Base-by-base conservation (phyloP, 1,140 invertebrate genomes). In the Hypothenemus hampei region DNA sequence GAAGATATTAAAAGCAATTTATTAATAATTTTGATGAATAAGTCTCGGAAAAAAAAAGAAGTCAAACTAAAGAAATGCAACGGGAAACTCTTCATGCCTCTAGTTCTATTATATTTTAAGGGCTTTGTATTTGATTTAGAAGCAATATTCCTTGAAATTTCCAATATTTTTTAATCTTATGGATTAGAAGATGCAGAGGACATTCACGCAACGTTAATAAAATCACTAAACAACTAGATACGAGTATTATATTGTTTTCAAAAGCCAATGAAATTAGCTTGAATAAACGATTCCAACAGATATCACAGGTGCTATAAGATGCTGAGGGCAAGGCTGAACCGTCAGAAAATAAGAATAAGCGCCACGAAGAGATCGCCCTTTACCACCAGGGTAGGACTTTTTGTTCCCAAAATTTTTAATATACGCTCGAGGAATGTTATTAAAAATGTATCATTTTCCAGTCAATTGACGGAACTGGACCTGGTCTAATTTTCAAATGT, bases 311-410 rank as follows among this genome's bases (percentile, higher is more conserved):
- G 53, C 45, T 49, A 48, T 36, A 49, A 56, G 45, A 45, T 24
- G 53, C 53, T 56, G 53, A 56, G 53, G 53, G 53, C 53, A 56
- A 56, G 53, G 53, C 53, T 56, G 45, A 47, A 29, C 45, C 10
- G 53, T 40, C 53, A 37, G 22, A 56, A 48, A 56, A 55, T 48
- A 47, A 56, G 53, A 56, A 48, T 39, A 21, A 56, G 29, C n/a
- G 26, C 51, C 39, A 54, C 21, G 16, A 23, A 37, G 33, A 39
- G 40, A 13, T 45, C 23, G 19, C 44, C 44, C 44, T 56, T 56
- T 56, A 6, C n/a, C 18, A 8, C 13, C 26, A 43, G 41, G 35
- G 45, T 8, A 13, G 23, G 43, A 35, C 20, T 29, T 19, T 31
- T 8, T 31, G n/a, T n/a, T n/a, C n/a, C n/a, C n/a, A n/a, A n/a